A percentile compares a stretch with the other conserved stretches of the same genome.
phyloP scores from a whole-genome alignment of 2,888 invertebrate genomes.

The Chironomus tentans region DNA sequence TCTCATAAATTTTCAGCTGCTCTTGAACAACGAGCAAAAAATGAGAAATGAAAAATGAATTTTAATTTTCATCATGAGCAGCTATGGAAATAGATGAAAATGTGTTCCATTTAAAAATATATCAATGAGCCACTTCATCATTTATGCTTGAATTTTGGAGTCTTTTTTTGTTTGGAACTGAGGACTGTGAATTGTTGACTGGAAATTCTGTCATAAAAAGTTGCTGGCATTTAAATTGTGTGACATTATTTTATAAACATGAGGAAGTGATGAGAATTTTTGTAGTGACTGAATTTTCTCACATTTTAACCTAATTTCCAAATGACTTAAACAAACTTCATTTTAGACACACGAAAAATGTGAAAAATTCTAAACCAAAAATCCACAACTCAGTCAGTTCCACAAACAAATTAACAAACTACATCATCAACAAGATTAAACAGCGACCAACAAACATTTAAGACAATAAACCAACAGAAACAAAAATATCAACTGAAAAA shows the following conservation, averaged over 20 bases:
- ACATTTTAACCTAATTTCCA: no score
- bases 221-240: neutral
- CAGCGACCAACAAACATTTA: no score
- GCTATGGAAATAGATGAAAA: no score
- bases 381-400: no score
- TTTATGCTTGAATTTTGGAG: neutral
- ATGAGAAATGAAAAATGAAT: constrained; percentile 15
- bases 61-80: constrained; percentile 6
- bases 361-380: no score
- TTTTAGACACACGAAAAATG: no score
- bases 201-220: neutral
- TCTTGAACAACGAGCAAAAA: neutral
- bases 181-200: neutral
- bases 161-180: neutral
- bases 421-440: no score
- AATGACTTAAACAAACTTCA: no score
- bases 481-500: neutral
- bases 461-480: neutral
- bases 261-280: neutral
- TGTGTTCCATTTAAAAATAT: constrained; percentile 15
- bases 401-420: no score
- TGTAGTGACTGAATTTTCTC: neutral
- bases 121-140: constrained; percentile 23
- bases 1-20: neutral
- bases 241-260: neutral